Evolutionary conservation across 2,888 invertebrate species (phyloP).

Genomic region (Nemotelus nigrinus): DNA sequence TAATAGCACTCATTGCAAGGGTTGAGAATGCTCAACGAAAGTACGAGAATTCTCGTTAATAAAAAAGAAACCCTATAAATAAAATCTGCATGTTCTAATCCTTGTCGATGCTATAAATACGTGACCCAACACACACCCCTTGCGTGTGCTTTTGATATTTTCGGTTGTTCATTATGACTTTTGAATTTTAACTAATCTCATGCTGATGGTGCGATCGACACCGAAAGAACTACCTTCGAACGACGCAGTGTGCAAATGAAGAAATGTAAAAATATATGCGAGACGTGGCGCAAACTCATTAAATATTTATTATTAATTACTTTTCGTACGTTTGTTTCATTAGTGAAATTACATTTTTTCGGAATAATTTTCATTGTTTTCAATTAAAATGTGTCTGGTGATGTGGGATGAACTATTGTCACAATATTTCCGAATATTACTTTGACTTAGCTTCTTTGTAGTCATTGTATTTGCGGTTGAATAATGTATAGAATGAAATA

Average conservation of each 20-base stretch:
- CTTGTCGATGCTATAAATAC: not conserved
- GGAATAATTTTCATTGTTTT: slow-evolving; percentile 15
- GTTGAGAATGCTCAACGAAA: slow-evolving; percentile 33
- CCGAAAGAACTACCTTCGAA: not conserved
- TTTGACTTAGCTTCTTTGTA: no score
- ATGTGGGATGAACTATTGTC: not conserved
- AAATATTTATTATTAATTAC: slow-evolving; percentile 42
- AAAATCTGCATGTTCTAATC: slow-evolving; percentile 8
- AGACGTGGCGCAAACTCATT: slow-evolving; percentile 13
- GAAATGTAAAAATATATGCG: not conserved
- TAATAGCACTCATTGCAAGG: slow-evolving; percentile 10
- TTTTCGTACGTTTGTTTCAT: slow-evolving; percentile 34
- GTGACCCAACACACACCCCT: slow-evolving; percentile 33
- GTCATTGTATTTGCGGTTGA: no score
- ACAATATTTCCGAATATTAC: no score
- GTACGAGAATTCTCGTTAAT: not conserved
- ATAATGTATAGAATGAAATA: no score
- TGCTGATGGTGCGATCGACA: slow-evolving; percentile 5
- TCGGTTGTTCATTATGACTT: slow-evolving; percentile 44
- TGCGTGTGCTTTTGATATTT: slow-evolving; percentile 47
- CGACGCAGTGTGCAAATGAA: not conserved
- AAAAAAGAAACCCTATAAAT: not conserved
- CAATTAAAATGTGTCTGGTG: slow-evolving; percentile 2
- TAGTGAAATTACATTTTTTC: slow-evolving; percentile 32
- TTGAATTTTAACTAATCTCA: slow-evolving; percentile 49